phyloP scores from a whole-genome alignment of 2,113 vertebrate species.

The Agelaius phoeniceus region DNA sequence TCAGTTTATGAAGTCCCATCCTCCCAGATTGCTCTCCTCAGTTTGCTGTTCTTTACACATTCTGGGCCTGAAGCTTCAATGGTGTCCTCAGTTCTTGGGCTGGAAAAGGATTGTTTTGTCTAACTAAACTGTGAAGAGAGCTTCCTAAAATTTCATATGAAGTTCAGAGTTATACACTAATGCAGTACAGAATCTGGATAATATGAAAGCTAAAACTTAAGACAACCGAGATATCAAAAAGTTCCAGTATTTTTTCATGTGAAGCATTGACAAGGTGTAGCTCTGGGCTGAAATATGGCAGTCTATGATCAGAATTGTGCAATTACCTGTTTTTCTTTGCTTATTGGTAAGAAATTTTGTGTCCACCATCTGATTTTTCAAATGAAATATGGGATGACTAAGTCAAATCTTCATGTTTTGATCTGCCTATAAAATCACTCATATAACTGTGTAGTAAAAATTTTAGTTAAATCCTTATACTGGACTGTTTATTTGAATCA shows the following conservation, averaged over 20 bases:
- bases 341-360: neutral
- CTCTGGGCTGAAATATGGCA: neutral
- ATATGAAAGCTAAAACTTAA: neutral
- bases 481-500: neutral
- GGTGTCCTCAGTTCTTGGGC: neutral
- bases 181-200: neutral
- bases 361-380: neutral
- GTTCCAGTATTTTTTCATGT: neutral
- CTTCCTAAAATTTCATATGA: neutral
- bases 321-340: neutral
- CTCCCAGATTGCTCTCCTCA: neutral
- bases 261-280: neutral
- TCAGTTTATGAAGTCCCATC: neutral
- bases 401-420: neutral
- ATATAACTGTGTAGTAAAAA: neutral
- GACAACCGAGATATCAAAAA: neutral
- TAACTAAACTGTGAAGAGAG: neutral
- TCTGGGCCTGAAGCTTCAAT: neutral
- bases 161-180: neutral
- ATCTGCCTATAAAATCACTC: neutral
- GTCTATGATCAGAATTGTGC: neutral
- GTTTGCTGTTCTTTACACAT: neutral
- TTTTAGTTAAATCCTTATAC: neutral
- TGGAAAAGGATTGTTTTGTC: neutral
- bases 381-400: neutral